Percentiles rank a stretch among this genome's conserved stretches.
phyloP scores from a whole-genome alignment of 2,797 vertebrate genomes.

The Cynopterus sphinx region DNA sequence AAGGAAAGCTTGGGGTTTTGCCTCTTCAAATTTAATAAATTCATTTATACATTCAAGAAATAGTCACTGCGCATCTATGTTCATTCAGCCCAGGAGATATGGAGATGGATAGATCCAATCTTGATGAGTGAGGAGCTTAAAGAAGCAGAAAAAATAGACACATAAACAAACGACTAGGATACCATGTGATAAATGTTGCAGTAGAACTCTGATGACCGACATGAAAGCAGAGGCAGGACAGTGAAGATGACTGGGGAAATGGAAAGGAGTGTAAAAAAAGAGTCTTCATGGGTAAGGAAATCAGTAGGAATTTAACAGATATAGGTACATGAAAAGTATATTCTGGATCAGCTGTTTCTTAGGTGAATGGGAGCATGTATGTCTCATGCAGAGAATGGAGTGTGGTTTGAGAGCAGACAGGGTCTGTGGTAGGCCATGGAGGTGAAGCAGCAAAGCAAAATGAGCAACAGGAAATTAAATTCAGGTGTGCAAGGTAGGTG shows the following conservation, averaged over 20 bases:
- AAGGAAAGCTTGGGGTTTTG: background rate
- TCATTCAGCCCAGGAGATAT: background rate
- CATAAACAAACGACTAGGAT: background rate
- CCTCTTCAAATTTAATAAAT: background rate
- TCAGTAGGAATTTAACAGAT: background rate
- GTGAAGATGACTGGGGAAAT: background rate
- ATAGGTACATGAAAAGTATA: background rate
- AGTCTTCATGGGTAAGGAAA: background rate
- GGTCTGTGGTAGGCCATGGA: background rate
- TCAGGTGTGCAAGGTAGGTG: background rate
- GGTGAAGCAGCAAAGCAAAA: background rate
- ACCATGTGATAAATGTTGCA: background rate
- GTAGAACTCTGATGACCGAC: background rate
- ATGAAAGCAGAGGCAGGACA: background rate
- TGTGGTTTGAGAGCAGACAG: rapidly evolving
- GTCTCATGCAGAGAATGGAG: background rate
- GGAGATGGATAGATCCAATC: background rate
- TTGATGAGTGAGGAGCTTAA: background rate
- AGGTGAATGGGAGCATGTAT: background rate
- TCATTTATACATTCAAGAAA: background rate
- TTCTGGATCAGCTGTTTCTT: background rate
- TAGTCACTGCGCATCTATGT: background rate
- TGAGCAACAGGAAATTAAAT: background rate
- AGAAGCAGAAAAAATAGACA: background rate
- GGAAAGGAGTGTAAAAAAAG: background rate